Conservation (phyloP, 1,140 invertebrate species). For the Idris sp. region DNA sequence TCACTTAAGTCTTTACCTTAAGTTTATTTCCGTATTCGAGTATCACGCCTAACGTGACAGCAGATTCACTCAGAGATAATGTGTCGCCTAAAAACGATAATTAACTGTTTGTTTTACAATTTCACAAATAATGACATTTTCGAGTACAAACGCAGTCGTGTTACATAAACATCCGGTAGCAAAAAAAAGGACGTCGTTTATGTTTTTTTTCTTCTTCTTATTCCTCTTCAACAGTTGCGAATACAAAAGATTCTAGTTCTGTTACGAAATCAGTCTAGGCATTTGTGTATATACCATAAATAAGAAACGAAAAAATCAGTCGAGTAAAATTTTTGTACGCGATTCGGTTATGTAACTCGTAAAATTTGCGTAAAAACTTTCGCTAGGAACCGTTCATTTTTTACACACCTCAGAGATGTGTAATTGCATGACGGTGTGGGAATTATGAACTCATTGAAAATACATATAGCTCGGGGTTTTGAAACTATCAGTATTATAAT, state of each 20-base stretch:
- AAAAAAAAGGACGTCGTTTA: conserved; percentile 9
- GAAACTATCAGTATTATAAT: conserved; percentile 15
- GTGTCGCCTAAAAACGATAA: conserved; percentile 2
- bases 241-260: conserved; percentile 19
- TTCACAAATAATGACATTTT: conserved; percentile 4
- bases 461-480: conserved; percentile 13
- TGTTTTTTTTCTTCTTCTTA: conserved; percentile 6
- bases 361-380: conserved; percentile 47
- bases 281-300: too few relatives aligned
- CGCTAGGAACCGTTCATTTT: conserved; percentile 38
- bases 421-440: conserved; percentile 21
- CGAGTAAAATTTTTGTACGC: conserved; percentile 38
- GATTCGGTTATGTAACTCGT: conserved; percentile 25
- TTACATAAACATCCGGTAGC: conserved; percentile 23
- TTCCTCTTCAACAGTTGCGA: too few relatives aligned
- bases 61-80: conserved; percentile 24
- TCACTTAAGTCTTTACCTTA: conserved; percentile 40
- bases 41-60: conserved; percentile 23
- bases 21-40: conserved; percentile 39
- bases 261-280: conserved; percentile 37
- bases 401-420: conserved; percentile 16
- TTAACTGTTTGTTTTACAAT: conserved; percentile 8
- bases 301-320: too few relatives aligned
- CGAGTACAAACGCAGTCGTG: too few relatives aligned
- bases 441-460: conserved; percentile 10